Evolutionary conservation across 1,140 invertebrate species (phyloP).

Genomic region (Cydia amplana): DNA sequence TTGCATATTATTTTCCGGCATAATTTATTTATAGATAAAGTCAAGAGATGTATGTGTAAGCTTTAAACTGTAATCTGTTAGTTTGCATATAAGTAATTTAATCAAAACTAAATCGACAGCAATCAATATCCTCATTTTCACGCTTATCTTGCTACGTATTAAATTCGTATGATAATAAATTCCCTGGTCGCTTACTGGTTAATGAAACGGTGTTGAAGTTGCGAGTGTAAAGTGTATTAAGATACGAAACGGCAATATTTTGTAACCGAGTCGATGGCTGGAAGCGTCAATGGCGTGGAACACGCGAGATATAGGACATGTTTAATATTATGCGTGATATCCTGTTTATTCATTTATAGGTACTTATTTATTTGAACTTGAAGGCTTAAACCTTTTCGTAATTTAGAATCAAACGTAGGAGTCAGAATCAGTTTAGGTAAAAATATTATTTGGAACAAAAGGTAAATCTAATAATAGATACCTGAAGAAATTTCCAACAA

Average conservation of each 20-base stretch:
- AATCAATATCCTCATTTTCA: background rate
- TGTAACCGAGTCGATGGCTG: constrained; percentile 17
- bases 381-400: too few species aligned
- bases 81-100: too few species aligned
- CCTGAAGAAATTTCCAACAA: too few species aligned
- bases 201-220: background rate
- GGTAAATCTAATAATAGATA: too few species aligned
- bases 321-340: constrained; percentile 3
- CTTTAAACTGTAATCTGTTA: too few species aligned
- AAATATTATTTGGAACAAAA: too few species aligned
- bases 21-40: background rate
- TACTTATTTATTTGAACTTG: background rate
- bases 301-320: constrained; percentile 22
- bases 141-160: background rate
- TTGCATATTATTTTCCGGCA: background rate
- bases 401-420: too few species aligned
- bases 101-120: background rate
- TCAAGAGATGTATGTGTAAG: too few species aligned
- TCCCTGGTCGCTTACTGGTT: background rate
- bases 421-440: too few species aligned
- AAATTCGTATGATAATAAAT: background rate
- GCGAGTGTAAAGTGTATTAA: constrained; percentile 31
- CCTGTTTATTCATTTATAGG: background rate
- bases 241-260: constrained; percentile 32
- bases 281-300: constrained; percentile 23